phyloP scores from a whole-genome alignment of 2,888 invertebrate species.

The Alentia gelatinosa region DNA sequence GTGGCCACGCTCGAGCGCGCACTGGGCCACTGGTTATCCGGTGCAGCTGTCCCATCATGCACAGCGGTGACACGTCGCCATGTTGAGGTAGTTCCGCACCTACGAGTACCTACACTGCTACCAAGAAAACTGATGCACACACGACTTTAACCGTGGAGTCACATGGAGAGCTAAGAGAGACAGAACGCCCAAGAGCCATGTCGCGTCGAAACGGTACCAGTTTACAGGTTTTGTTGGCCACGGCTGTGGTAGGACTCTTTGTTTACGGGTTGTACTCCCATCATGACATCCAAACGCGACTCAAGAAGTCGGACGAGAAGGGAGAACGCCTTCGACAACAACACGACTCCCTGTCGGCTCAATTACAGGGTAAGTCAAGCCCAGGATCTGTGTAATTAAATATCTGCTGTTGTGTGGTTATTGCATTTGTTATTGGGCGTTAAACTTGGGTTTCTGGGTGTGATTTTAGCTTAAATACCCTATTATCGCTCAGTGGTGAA shows the following conservation, averaged over 20 bases:
- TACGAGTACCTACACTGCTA: too few relatives aligned
- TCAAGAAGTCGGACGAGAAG: conserved; percentile 70
- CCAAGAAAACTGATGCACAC: background rate
- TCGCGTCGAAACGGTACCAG: conserved; percentile 54
- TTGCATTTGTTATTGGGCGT: background rate
- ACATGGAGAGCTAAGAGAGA: conserved; percentile 40
- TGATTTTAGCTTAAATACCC: background rate
- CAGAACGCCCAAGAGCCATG: conserved; percentile 10
- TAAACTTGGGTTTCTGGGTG: background rate
- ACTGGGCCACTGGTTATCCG: conserved; percentile 33
- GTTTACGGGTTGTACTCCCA: conserved; percentile 73
- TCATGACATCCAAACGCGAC: conserved; percentile 68
- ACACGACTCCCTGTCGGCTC: conserved; percentile 71
- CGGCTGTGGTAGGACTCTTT: conserved; percentile 44
- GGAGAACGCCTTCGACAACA: conserved; percentile 72
- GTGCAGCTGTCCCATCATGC: conserved; percentile 43
- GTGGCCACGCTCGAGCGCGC: background rate
- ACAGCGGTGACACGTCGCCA: conserved; percentile 57
- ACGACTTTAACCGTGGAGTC: background rate
- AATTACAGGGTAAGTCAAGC: conserved; percentile 73
- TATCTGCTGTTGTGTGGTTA: background rate
- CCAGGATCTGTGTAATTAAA: background rate
- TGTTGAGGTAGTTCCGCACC: background rate
- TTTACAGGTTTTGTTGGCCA: conserved; percentile 42
- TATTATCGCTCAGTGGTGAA: conserved; percentile 34